Conservation (phyloP, 2,797 vertebrate genomes). For the Phaenicophaeus curvirostris region DNA sequence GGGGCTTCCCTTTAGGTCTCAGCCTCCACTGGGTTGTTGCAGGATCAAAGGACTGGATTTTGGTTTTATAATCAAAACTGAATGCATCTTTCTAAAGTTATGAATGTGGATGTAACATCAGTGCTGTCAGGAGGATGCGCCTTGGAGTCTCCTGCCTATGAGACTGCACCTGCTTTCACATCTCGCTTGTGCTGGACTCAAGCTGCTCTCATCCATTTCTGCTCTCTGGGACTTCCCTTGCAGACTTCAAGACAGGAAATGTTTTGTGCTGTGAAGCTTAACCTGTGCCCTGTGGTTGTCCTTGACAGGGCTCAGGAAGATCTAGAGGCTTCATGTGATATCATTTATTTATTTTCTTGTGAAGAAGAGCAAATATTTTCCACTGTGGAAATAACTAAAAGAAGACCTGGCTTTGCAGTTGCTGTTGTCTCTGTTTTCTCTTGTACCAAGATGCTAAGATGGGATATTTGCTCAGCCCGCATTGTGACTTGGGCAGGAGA, state of each 20-base stretch:
- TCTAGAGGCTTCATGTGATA: not conserved
- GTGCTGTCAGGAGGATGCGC: not conserved
- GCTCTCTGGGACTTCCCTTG: not conserved
- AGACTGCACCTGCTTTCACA: not conserved
- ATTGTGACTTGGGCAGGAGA: not conserved
- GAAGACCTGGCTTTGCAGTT: not conserved
- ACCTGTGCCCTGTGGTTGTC: not conserved
- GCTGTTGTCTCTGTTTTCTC: not conserved
- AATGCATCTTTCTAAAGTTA: not conserved
- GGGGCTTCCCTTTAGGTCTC: not conserved
- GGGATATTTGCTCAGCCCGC: not conserved
- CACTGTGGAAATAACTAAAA: not conserved
- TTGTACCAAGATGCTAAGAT: not conserved
- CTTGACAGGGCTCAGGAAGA: not conserved
- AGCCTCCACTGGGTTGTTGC: not conserved
- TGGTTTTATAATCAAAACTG: not conserved
- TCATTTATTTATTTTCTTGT: not conserved
- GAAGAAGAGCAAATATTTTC: not conserved
- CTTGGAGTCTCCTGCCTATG: not conserved
- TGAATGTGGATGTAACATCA: rapidly evolving
- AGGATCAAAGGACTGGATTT: not conserved
- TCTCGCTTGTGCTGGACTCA: not conserved
- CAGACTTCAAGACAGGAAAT: too few relatives aligned
- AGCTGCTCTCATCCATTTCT: rapidly evolving
- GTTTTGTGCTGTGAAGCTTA: not conserved